Evolutionary conservation across 1,140 invertebrate genomes (phyloP).

Genomic region (Stenopsyche tienmushanensis): DNA sequence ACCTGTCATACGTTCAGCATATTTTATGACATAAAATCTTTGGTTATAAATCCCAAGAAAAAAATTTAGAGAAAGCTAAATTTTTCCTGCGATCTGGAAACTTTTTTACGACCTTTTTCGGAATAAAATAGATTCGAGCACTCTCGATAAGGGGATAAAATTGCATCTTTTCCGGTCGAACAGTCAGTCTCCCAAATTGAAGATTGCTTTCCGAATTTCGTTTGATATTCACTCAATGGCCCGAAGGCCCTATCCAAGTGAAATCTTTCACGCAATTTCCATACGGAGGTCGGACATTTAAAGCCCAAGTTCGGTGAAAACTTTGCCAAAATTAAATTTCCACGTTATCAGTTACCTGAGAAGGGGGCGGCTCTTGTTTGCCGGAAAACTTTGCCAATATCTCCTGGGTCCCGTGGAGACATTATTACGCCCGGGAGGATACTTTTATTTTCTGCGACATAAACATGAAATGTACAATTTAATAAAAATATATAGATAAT

Average conservation of each 20-base stretch:
- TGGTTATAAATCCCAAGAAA: too few relatives aligned
- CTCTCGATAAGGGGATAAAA: too few relatives aligned
- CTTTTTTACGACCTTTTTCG: too few relatives aligned
- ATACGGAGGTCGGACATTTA: background rate
- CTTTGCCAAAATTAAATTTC: conserved; percentile 3
- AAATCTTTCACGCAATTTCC: background rate
- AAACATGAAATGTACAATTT: background rate
- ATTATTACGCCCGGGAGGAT: background rate
- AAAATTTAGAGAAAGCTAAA: too few relatives aligned
- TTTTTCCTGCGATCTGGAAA: too few relatives aligned
- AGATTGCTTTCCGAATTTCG: too few relatives aligned
- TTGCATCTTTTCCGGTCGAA: too few relatives aligned
- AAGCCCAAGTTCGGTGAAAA: background rate
- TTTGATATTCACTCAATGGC: background rate
- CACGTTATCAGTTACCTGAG: conserved; percentile 11
- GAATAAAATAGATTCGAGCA: too few relatives aligned
- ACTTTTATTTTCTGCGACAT: background rate
- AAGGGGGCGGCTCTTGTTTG: background rate
- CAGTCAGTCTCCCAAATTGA: too few relatives aligned
- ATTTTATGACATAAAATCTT: too few relatives aligned
- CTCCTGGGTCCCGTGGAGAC: background rate
- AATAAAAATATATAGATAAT: background rate
- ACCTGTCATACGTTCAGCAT: too few relatives aligned
- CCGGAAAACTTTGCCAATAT: conserved; percentile 6
- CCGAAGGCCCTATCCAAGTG: background rate